These are phyloP conservation scores for Troglohyphantes excavatus DNA, from an alignment of 2,888 invertebrate species.

Conservation along the genomic window DNA sequence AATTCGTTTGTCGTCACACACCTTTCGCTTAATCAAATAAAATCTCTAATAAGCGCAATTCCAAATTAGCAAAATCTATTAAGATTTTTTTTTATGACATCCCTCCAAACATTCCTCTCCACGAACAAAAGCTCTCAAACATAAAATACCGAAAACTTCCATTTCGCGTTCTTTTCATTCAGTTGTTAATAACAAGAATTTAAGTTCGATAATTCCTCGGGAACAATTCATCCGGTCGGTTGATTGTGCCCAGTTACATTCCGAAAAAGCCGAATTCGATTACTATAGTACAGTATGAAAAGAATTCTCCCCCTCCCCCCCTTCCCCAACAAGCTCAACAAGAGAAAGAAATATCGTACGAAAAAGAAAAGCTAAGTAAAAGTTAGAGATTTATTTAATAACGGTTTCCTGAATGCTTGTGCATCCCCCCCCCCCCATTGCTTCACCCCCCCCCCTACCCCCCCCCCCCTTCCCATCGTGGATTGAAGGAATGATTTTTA, in stretches of 20 bases:
- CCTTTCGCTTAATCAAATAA: too few species aligned
- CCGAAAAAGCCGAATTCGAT: constrained; percentile 9
- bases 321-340: background rate
- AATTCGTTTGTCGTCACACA: too few species aligned
- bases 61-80: too few species aligned
- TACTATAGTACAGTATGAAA: constrained; percentile 23
- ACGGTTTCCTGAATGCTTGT: constrained; percentile 32
- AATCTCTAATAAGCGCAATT: too few species aligned
- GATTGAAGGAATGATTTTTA: constrained; percentile 29
- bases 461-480: too few species aligned
- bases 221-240: constrained; percentile 28
- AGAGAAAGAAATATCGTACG: background rate
- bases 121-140: too few species aligned
- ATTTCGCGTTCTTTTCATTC: background rate
- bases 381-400: constrained; percentile 62
- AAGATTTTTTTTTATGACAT: too few species aligned
- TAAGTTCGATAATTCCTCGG: constrained; percentile 15
- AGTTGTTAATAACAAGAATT: constrained; percentile 18
- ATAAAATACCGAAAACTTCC: too few species aligned
- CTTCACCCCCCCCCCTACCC: background rate
- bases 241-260: constrained; percentile 18
- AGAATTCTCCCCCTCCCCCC: background rate
- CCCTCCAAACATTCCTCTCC: too few species aligned
- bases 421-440: background rate
- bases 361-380: constrained; percentile 13